Evolutionary conservation across 2,888 invertebrate species (phyloP), one percentile per base, ranked within the genome.

Genomic region (Cremastobaeus sp.): DNA sequence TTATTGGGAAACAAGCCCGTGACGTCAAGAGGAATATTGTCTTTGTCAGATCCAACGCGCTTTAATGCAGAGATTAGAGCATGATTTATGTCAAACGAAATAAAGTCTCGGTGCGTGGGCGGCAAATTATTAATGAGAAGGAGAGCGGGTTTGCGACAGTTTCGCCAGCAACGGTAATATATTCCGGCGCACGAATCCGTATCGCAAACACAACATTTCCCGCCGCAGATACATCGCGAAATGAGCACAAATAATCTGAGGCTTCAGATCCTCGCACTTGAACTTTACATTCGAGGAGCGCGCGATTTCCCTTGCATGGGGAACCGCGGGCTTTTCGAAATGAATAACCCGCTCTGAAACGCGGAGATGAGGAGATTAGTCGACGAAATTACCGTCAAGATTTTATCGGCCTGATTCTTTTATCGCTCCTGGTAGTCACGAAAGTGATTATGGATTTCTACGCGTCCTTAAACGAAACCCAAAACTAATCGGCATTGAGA

Each of bases 401-500:
- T 57, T 57, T 57, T 32, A 57, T 57, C 57, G 8, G n/a, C 12
- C 15, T 21, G 34, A 43, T 43, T 37, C 41, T 57, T 57, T 57
- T 43, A 57, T 43, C n/a, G n/a, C n/a, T 57, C 34, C 32, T 43
- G 21, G 8, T 14, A 57, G 34, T 57, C 57, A 57, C 57, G 57
- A 57, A 43, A 15, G 43, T 43, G 57, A 59, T 59, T 47, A 59
- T 17, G 14, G 45, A 59, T 35, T 59, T 17, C 9, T 47, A 8
- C 17, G 21, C 20, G 32, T 45, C 28, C 18, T 45, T 59, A 45
- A 59, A 59, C 32, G 25, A 47, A 15, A 15, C 35, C 17, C 45
- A 35, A 6, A 59, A 59, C 47, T 25, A 59, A 59, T 59, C 59
- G 35, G 45, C 45, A 59, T 47, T 45, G 45, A 35, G 28, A 45